A percentile compares a stretch with the other conserved stretches of the same genome.
phyloP scores from a whole-genome alignment of 2,797 vertebrate species.

The Columba guinea region DNA sequence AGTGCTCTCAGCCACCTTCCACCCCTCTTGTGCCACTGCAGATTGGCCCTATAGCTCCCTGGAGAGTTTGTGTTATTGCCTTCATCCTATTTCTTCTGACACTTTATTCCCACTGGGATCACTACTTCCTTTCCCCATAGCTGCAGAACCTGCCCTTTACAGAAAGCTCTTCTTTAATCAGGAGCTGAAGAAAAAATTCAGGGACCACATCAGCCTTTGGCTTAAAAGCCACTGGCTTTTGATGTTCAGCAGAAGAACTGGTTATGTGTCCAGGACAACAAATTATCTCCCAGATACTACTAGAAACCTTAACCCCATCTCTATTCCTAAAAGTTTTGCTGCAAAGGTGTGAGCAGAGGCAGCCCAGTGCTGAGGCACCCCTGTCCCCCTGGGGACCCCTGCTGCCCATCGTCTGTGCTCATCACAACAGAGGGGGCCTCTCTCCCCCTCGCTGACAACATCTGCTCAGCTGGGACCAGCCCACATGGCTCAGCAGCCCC shows the following conservation, averaged over 20 bases:
- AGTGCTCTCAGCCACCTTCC: neutral
- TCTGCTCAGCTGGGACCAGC: neutral
- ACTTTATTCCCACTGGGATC: neutral
- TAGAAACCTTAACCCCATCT: neutral
- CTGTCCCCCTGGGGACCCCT: rapidly evolving
- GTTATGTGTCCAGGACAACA: neutral
- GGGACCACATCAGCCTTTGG: neutral
- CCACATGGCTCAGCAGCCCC: neutral
- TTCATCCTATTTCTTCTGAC: neutral
- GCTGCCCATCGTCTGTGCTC: neutral
- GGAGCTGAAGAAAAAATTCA: neutral
- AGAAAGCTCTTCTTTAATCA: neutral
- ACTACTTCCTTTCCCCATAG: rapidly evolving
- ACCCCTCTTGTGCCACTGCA: neutral
- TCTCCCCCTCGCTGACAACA: neutral
- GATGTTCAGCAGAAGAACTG: neutral
- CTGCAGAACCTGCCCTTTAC: neutral
- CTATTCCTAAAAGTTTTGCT: neutral
- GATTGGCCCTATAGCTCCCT: neutral
- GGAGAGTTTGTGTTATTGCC: neutral
- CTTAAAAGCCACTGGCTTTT: neutral
- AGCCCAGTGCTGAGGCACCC: neutral
- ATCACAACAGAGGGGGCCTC: neutral
- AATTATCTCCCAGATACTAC: neutral
- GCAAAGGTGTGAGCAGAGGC: neutral